Conservation (phyloP, 2,797 vertebrate species). For the Dromococcyx pavoninus region DNA sequence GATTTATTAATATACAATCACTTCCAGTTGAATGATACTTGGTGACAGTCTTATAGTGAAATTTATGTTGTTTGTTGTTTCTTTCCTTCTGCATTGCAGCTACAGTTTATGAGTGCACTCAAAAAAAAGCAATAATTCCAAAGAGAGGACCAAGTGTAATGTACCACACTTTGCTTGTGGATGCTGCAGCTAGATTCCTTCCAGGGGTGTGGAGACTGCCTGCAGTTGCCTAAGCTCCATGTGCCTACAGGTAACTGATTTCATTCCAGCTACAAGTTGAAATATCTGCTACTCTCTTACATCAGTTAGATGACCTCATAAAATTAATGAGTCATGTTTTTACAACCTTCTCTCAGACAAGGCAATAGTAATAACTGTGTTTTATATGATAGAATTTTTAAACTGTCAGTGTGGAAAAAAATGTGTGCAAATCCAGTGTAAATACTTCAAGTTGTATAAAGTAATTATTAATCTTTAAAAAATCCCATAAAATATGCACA, state of each 20-base stretch:
- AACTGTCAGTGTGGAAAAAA: neutral
- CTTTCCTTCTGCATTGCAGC: neutral
- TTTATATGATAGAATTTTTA: neutral
- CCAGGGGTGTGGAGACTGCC: accelerated
- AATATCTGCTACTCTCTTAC: neutral
- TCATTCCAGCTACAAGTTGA: neutral
- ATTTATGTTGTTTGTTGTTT: neutral
- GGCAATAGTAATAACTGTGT: neutral
- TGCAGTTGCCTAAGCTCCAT: accelerated
- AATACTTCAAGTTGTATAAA: constrained; percentile 19
- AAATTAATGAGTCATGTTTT: constrained; percentile 38
- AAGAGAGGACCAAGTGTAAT: accelerated
- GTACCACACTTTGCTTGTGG: accelerated
- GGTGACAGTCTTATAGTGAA: neutral
- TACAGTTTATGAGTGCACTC: neutral
- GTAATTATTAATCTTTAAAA: constrained; percentile 14
- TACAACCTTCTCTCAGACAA: neutral
- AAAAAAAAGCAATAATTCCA: neutral
- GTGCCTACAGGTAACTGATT: accelerated
- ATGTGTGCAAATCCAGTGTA: neutral
- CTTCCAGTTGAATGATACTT: neutral
- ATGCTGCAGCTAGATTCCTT: neutral
- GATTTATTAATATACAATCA: neutral
- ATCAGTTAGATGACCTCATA: constrained; percentile 24
- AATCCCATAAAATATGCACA: neutral